Evolutionary conservation across 2,888 invertebrate genomes (phyloP), one percentile per base, ranked within the genome.

Genomic region (Cotesia congregata): DNA sequence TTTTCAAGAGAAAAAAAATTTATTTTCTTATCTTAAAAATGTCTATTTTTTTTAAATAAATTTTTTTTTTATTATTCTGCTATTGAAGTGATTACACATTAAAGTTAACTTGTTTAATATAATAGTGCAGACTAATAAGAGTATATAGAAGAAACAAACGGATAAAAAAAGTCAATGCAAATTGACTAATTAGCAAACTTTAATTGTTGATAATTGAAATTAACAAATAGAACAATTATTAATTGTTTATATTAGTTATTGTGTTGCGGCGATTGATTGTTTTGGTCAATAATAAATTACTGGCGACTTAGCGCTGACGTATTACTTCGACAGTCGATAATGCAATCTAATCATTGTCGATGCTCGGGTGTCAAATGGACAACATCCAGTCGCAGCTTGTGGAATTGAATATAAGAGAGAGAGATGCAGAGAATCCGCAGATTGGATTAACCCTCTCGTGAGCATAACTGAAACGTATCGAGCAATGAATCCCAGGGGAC

Each of bases 271-370:
- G 68, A 68, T 68, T 41, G 41, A 39, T 39, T 68, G 39, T 39
- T 72, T 73, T 60, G 17, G 15, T 59, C 12, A 59, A 20, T 70
- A 41, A 70, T 30, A 69, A 68, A 77, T 65, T 69, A 61, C 60
- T 12, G 15, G 65, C 39, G 65, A 40, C 41, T 17, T 39, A 68
- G 74, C 41, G 74, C 70, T 74, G 77, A 77, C 77, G 71, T 30
- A 70, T n/a, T 67, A 70, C 41, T 70, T 74, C 70, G 74, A 77
- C 77, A 77, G 71, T 70, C 74, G 74, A 77, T 77, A 77, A 77
- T 77, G 70, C 70, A 74, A 70, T 77, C 70, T 59, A 62, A 77
- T 77, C 60, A 69, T 67, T 40, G 68, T 74, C 64, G 64, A 30
- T 30, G 30, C 30, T 30, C 30, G 30, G 30, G 30, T 30, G 30